Evolutionary conservation across 2,113 vertebrate genomes (phyloP).

Genomic region (Peromyscus leucopus): DNA sequence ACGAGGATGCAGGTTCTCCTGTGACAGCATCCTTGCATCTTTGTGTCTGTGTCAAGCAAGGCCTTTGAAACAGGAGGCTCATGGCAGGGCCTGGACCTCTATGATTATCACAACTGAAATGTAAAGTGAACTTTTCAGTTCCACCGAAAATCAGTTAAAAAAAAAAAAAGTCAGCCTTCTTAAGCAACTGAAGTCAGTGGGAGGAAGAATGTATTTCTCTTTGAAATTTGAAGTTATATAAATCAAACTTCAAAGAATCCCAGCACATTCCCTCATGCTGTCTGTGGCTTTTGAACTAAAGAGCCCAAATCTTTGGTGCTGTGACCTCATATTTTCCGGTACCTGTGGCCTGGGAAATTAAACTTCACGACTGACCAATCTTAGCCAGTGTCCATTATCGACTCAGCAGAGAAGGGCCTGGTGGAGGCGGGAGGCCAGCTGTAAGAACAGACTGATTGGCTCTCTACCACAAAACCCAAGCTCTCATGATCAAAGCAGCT

Average conservation of each 20-base stretch:
- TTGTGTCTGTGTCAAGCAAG: neutral
- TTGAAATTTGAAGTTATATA: constrained; percentile 59
- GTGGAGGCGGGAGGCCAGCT: constrained; percentile 4
- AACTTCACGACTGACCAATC: neutral
- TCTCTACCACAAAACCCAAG: constrained; percentile 20
- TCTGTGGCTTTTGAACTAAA: neutral
- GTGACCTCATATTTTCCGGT: neutral
- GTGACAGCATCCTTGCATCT: neutral
- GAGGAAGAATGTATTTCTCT: constrained; percentile 60
- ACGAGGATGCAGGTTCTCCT: no score
- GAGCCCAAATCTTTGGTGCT: neutral
- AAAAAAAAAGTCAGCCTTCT: constrained; percentile 49
- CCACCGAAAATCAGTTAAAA: constrained; percentile 22
- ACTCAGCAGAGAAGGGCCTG: constrained; percentile 1
- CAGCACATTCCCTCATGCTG: neutral
- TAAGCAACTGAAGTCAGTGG: constrained; percentile 60
- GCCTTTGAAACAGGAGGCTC: neutral
- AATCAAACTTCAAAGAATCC: constrained; percentile 61
- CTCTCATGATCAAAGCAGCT: constrained; percentile 45
- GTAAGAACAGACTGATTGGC: constrained; percentile 34
- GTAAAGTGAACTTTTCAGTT: constrained; percentile 37
- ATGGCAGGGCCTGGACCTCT: neutral
- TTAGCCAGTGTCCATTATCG: neutral
- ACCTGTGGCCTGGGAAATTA: neutral
- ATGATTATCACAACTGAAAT: constrained; percentile 30